Percentiles rank a stretch among this genome's conserved stretches.
These are phyloP conservation scores for Hippocampus barbouri DNA, from an alignment of 2,113 vertebrate species.

Conservation along the genomic window DNA sequence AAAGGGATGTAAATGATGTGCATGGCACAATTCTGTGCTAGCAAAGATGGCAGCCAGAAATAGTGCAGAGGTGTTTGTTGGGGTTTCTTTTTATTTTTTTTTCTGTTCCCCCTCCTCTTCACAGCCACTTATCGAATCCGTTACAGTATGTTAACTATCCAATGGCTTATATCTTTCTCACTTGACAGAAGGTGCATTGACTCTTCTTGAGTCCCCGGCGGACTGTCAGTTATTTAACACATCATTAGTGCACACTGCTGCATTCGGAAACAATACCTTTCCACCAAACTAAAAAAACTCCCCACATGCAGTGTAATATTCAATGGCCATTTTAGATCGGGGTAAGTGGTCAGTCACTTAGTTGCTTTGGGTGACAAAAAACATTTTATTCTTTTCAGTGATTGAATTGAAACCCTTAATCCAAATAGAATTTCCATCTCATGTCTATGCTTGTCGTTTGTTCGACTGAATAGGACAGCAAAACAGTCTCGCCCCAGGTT, in stretches of 20 bases:
- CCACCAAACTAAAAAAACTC: neutral
- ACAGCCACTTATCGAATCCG: neutral
- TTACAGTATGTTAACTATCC: constrained; percentile 21
- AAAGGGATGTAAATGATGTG: no score
- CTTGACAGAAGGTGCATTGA: constrained; percentile 22
- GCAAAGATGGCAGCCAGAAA: neutral
- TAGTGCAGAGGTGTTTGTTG: neutral
- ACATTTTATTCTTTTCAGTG: no score
- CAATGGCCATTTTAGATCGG: neutral
- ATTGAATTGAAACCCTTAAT: no score
- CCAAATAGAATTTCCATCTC: no score
- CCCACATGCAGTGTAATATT: no score
- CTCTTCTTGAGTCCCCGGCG: constrained; percentile 7
- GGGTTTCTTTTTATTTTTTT: neutral
- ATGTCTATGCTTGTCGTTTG: no score
- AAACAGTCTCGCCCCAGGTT: no score
- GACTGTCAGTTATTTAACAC: constrained; percentile 15
- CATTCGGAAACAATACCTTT: constrained; percentile 6
- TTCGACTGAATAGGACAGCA: no score
- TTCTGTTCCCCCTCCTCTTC: constrained; percentile 6
- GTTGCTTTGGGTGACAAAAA: neutral
- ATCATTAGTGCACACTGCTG: constrained; percentile 14
- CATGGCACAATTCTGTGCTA: constrained; percentile 10
- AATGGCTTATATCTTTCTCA: constrained; percentile 14
- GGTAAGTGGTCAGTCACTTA: neutral